These are phyloP conservation scores for Paguma larvata DNA, from an alignment of 2,797 vertebrate genomes.

Conservation along the genomic window DNA sequence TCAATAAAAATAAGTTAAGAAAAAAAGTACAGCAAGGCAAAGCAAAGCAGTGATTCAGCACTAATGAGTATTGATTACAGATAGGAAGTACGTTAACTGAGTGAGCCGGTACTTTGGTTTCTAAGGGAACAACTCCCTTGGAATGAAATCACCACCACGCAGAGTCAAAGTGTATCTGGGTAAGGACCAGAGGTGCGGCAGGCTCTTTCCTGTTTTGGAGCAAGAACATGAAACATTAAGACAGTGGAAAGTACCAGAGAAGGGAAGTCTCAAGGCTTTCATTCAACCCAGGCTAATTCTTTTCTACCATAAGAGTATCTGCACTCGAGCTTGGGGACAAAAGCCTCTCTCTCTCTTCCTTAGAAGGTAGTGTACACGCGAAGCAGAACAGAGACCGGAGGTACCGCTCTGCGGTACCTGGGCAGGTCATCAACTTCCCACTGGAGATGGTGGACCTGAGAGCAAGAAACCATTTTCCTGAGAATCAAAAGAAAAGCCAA, in stretches of 20 bases:
- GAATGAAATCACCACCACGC: slow-evolving; percentile 47
- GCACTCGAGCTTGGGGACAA: not conserved
- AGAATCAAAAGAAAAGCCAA: slow-evolving; percentile 10
- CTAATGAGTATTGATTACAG: slow-evolving; percentile 80
- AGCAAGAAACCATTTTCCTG: not conserved
- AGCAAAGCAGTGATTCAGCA: not conserved
- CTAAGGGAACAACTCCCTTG: slow-evolving; percentile 76
- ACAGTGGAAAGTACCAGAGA: not conserved
- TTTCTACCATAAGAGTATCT: not conserved
- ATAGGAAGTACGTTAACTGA: slow-evolving; percentile 74
- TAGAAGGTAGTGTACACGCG: not conserved
- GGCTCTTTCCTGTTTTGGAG: not conserved
- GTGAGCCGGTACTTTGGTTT: slow-evolving; percentile 75
- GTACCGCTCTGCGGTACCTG: not conserved
- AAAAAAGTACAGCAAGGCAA: not conserved
- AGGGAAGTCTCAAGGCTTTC: not conserved
- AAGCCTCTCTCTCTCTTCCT: not conserved
- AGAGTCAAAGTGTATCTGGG: not conserved
- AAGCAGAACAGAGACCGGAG: not conserved
- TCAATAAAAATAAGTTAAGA: not conserved
- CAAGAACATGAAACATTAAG: not conserved
- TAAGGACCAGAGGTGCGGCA: not conserved
- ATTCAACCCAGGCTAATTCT: not conserved
- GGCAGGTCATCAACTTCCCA: not conserved
- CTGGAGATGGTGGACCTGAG: not conserved